phyloP scores from a whole-genome alignment of 2,113 vertebrate species.

The Aplodontia rufa region DNA sequence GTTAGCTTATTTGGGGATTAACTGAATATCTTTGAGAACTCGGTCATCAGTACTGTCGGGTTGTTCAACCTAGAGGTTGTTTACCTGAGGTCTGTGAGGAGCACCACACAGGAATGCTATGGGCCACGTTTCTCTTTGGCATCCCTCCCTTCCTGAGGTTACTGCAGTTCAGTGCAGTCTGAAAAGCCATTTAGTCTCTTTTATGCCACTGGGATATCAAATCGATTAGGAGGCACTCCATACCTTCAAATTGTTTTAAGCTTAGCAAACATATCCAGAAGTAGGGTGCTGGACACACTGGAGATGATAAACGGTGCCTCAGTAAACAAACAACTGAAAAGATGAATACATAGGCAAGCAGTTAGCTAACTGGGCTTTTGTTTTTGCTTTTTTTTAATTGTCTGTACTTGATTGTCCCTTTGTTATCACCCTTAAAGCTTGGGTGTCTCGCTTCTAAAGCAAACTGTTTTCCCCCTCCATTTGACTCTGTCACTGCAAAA shows the following conservation, averaged over 20 bases:
- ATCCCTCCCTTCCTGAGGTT: not conserved
- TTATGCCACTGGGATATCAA: not conserved
- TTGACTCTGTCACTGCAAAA: slow-evolving; percentile 20
- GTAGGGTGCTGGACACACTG: not conserved
- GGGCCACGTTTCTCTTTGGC: not conserved
- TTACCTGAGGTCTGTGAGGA: not conserved
- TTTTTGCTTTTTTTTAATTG: not conserved
- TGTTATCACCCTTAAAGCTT: slow-evolving; percentile 3
- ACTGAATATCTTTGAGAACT: not conserved
- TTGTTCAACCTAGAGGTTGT: not conserved
- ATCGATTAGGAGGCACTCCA: not conserved
- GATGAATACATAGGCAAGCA: not conserved
- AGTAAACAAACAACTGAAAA: not conserved
- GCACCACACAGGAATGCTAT: not conserved
- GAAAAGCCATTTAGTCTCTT: not conserved
- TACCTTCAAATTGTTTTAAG: not conserved
- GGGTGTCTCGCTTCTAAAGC: not conserved
- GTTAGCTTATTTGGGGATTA: not conserved
- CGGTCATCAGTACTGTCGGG: not conserved
- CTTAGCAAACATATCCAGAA: not conserved
- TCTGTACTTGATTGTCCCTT: not conserved
- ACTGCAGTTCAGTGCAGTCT: not conserved
- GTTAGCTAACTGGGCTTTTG: not conserved
- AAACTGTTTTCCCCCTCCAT: not conserved
- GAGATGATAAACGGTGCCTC: not conserved